Base-by-base conservation (phyloP, 2,113 vertebrate genomes). In the Bagarius yarrelli region DNA sequence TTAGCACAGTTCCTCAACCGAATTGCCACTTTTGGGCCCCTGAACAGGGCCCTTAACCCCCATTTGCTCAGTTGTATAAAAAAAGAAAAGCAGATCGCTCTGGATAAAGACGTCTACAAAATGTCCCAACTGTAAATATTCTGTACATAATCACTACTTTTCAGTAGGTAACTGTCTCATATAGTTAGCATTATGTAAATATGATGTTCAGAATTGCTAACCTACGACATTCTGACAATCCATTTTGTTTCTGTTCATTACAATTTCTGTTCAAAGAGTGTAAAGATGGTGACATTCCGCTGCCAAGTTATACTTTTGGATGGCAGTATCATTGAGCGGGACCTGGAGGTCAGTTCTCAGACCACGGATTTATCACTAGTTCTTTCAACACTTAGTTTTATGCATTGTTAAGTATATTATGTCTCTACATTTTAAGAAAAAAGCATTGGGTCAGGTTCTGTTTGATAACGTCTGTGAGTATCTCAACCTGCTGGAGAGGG, bases 401-500 rank as follows among this genome's bases (percentile, higher is more conserved):
- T 47, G 44, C 44, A 11, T 5, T 47, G 9, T 47, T 1, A 11
- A 8, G 4, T 11, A 47, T 47, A 27, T 34, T 53, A 23, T 57
- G 44, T 70, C 50, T 40, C 40, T 80, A 34, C 57, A 52, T 83
- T 85, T 92, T 57, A 89, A 99, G 98, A 99, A 96, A 94, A 95
- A 98, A 6, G 94, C 95, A 57, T 96, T 96, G 89, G 97, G 94
- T n/a, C 96, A 97, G 80, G 96, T 98, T 79, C 92, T 99, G 8
- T 91, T 98, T 70, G 93, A 92, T 61, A 95, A 95, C 88, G 97
- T 99, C 76, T 98, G 94, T 23, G 95, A 97, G 81, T 95, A 99
- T 80, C 94, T 98, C 88, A 96, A 98, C 89, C 95, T 99, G 59
- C 88, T 99, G 91, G 98, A 99, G 92, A 97, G 95, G 86, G 98